Conservation (phyloP, 2,888 invertebrate species). For the Eupithecia abbreviata region DNA sequence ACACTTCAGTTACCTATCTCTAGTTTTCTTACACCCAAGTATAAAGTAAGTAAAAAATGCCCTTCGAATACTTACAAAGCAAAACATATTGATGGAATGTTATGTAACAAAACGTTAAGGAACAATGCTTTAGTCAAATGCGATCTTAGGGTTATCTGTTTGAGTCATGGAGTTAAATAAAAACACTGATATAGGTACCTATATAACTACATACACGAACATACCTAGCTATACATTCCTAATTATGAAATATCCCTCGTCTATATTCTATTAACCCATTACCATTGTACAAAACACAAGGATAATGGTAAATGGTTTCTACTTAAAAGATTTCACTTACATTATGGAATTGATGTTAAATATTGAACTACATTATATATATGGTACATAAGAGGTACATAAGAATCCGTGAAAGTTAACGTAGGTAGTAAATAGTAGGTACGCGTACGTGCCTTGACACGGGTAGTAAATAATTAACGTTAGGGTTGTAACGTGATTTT, state of each 20-base stretch:
- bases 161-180: background rate
- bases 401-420: background rate
- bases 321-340: background rate
- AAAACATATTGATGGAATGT: conserved; percentile 16
- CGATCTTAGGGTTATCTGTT: background rate
- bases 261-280: background rate
- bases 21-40: conserved; percentile 9
- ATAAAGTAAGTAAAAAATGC: background rate
- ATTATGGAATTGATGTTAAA: background rate
- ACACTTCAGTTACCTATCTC: conserved; percentile 11
- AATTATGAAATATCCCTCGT: background rate
- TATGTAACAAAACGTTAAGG: background rate
- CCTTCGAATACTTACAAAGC: conserved; percentile 14
- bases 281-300: no score
- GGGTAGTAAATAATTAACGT: background rate
- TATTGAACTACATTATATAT: background rate
- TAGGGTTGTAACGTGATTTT: background rate
- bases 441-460: background rate
- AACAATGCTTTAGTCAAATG: background rate
- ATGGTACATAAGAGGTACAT: background rate
- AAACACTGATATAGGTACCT: background rate
- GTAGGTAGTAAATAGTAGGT: background rate
- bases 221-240: background rate
- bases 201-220: background rate
- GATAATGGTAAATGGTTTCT: no score